Base-by-base conservation (phyloP, 2,888 invertebrate genomes). In the Dolichomitus sp. region DNA sequence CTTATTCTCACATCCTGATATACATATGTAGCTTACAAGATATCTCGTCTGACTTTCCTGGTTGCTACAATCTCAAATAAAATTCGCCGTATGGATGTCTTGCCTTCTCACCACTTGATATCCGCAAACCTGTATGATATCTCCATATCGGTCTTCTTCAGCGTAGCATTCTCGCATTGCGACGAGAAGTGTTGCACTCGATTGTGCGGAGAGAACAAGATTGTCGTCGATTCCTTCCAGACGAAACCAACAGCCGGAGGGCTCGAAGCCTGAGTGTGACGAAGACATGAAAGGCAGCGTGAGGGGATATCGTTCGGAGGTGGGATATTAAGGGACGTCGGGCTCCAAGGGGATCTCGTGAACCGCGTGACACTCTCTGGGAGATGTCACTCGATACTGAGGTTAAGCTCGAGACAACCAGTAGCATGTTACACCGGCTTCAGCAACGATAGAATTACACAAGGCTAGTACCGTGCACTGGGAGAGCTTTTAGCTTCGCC, bases 401-500 rank as follows among this genome's bases (percentile, higher is more conserved):
- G 57, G n/a, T 1, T 12, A 48, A 76, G 68, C 66, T 33, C 48
- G 57, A 19, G 66, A 45, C 19, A 14, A n/a, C 57, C 45, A 30
- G 40, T 27, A 30, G 23, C 9, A 14, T 57, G 65, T 79, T 79
- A 65, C 57, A 72, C 72, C 52, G 42, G 79, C 79, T 65, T 73
- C 40, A 73, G 37, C 45, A 37, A 73, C 23, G 65, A 65, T 69
- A 73, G 57, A 73, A 66, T 78, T 68, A 78, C 78, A 45, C 52
- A 40, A 65, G 48, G 50, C 40, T 17, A 40, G 40, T 12, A 5
- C 14, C 17, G 40, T 42, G 33, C 45, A 40, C 30, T 40, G 14
- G 7, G 48, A 77, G 48, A 45, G 61, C 63, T 65, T 42, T 57
- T 42, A 66, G 40, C 63, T 65, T 50, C 12, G 9, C 65, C 40